Evolutionary conservation across 2,113 vertebrate genomes (phyloP).

Genomic region (Paracanthobrama guichenoti): DNA sequence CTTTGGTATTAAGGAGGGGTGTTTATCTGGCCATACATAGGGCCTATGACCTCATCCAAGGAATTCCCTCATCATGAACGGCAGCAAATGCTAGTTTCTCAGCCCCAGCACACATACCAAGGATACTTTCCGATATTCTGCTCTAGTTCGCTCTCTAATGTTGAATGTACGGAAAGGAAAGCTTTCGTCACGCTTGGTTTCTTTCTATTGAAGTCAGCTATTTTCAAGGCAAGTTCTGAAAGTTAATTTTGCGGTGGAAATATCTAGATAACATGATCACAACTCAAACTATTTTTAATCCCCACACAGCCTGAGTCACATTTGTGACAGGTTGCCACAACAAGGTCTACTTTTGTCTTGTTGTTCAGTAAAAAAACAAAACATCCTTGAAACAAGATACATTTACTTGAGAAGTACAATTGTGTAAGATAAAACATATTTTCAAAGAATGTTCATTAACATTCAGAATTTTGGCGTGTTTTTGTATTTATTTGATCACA

Average conservation of each 20-base stretch:
- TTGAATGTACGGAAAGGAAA: conserved; percentile 17
- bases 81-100: background rate
- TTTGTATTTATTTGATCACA: background rate
- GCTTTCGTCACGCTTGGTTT: background rate
- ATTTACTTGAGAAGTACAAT: background rate
- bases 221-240: background rate
- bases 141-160: background rate
- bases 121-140: background rate
- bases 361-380: background rate
- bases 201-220: background rate
- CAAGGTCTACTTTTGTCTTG: background rate
- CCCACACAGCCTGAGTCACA: background rate
- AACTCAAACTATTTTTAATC: background rate
- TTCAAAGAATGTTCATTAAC: background rate
- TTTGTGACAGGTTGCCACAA: conserved; percentile 1
- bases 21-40: background rate
- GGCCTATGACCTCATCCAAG: conserved; percentile 17
- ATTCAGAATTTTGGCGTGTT: background rate
- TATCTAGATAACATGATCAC: conserved; percentile 9
- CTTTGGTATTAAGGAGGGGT: background rate
- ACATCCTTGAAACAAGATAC: background rate
- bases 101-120: background rate
- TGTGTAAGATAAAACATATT: background rate
- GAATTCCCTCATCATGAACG: background rate
- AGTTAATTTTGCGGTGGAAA: background rate